Conservation (phyloP, 2,888 invertebrate genomes). For the Nomada fucata region DNA sequence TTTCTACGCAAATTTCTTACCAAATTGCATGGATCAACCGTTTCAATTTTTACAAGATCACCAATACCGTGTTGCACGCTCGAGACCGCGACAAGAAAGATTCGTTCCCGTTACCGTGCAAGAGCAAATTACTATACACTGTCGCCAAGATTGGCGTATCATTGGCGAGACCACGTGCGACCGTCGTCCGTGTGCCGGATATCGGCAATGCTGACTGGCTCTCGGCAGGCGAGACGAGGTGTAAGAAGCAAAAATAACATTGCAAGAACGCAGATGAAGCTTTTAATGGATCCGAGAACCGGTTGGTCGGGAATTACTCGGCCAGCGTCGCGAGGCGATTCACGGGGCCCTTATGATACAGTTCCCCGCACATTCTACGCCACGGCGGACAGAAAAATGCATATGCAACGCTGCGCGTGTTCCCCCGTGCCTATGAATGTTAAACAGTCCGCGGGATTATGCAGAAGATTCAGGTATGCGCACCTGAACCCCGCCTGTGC, state of each 20-base stretch:
- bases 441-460: conserved; percentile 72
- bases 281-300: conserved; percentile 71
- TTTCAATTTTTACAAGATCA: too few species aligned
- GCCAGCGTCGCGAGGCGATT: conserved; percentile 63
- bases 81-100: too few species aligned
- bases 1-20: too few species aligned
- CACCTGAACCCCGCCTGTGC: conserved; percentile 60
- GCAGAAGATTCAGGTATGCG: conserved; percentile 63
- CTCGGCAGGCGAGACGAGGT: conserved; percentile 7
- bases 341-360: conserved; percentile 64
- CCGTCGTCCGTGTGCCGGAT: background rate
- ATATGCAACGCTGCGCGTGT: conserved; percentile 34
- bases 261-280: conserved; percentile 52
- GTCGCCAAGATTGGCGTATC: too few species aligned
- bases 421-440: conserved; percentile 64
- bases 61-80: too few species aligned
- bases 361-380: conserved; percentile 41
- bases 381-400: conserved; percentile 22
- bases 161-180: background rate
- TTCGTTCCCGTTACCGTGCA: too few species aligned
- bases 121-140: background rate
- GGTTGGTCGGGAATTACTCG: conserved; percentile 70
- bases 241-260: conserved; percentile 26
- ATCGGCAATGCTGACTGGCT: conserved; percentile 41
- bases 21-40: too few species aligned